phyloP scores from a whole-genome alignment of 2,888 invertebrate species.

The Sarcophaga subvicina region DNA sequence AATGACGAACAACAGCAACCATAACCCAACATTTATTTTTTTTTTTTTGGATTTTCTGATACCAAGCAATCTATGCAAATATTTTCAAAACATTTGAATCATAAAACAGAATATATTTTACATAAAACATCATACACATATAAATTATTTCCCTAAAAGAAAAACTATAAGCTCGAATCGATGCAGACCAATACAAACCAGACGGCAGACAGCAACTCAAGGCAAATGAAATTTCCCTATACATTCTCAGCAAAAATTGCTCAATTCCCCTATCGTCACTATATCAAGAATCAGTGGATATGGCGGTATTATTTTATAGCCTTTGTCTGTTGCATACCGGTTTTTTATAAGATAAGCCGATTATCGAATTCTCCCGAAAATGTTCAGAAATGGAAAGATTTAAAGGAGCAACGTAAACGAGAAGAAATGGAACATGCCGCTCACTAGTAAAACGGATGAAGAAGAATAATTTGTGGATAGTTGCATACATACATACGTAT shows the following conservation, averaged over 20 bases:
- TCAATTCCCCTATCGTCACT: constrained; percentile 89
- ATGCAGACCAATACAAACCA: neutral
- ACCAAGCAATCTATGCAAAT: neutral
- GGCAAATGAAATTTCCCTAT: constrained; percentile 90
- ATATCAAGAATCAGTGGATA: constrained; percentile 88
- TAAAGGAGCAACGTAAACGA: neutral
- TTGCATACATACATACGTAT: neutral
- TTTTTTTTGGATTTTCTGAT: neutral
- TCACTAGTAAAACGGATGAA: too few relatives aligned
- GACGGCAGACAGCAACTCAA: neutral
- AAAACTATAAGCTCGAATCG: too few relatives aligned
- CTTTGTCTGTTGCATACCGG: constrained; percentile 83
- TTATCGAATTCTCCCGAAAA: constrained; percentile 83
- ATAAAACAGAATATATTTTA: neutral
- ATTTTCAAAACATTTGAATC: neutral
- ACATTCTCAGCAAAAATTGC: constrained; percentile 89
- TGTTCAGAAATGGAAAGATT: constrained; percentile 1
- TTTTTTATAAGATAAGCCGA: constrained; percentile 88
- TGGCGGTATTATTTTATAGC: constrained; percentile 86
- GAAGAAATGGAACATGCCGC: neutral
- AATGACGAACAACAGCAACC: neutral
- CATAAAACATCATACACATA: neutral
- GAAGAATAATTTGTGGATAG: too few relatives aligned
- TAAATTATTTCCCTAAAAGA: too few relatives aligned
- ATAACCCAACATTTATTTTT: too few relatives aligned